These are phyloP conservation scores for Thamnophis sirtalis DNA, from an alignment of 2,113 vertebrate species.

Conservation along the genomic window DNA sequence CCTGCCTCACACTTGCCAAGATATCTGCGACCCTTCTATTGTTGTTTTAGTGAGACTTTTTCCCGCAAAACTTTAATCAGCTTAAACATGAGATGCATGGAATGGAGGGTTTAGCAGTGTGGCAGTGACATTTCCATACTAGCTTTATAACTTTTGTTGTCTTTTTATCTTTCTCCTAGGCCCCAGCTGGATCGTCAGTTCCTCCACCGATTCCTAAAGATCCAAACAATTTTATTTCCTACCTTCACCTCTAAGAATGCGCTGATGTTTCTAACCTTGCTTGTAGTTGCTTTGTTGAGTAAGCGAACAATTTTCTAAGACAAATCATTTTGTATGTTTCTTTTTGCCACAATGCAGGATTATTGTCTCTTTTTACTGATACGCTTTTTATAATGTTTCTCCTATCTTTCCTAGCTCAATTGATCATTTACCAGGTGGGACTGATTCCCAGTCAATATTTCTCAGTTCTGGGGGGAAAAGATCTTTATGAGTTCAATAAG, in stretches of 20 bases:
- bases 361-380: neutral
- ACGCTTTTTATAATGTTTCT: neutral
- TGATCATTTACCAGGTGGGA: constrained; percentile 93
- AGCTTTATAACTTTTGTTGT: neutral
- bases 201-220: constrained; percentile 78
- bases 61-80: neutral
- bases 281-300: constrained; percentile 84
- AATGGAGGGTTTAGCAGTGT: neutral
- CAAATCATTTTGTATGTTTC: rapidly evolving
- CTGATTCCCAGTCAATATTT: constrained; percentile 93
- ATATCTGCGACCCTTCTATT: neutral
- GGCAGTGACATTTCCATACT: neutral
- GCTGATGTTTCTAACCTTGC: constrained; percentile 89
- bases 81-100: neutral
- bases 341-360: neutral
- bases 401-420: constrained; percentile 76
- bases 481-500: constrained; percentile 75
- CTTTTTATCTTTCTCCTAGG: constrained; percentile 51
- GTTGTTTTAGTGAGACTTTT: neutral
- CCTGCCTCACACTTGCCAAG: neutral
- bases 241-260: constrained; percentile 76
- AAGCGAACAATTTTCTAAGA: constrained; percentile 32
- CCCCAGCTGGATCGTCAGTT: constrained; percentile 80
- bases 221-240: constrained; percentile 87
- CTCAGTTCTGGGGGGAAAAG: constrained; percentile 81